Evolutionary conservation across 2,113 vertebrate species (phyloP), one percentile per base, ranked within the genome.

Genomic region (Montifringilla adamsi): DNA sequence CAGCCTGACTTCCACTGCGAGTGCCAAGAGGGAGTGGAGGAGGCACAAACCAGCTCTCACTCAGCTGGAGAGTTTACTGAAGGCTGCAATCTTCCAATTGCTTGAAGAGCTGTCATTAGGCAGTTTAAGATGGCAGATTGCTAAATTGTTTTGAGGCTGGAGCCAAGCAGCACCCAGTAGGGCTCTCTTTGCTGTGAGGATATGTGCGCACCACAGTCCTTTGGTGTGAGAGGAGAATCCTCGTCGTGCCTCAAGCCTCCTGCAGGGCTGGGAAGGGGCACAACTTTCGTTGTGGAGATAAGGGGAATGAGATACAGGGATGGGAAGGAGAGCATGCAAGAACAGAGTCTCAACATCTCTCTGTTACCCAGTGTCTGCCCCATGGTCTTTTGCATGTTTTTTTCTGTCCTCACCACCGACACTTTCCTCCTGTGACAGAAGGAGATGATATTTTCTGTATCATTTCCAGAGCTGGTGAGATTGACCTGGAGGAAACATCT

Each of bases 91-190:
- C 95, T 96, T 96, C 93, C 92, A 81, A 87, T 97, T 97, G 95
- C 94, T 88, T 86, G 52, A 94, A 96, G 92, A 94, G 95, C 84
- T 96, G 90, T 95, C 92, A 95, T 96, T 96, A 96, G 60, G 24
- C 44, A 87, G 90, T 88, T 95, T 96, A 96, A 95, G 92, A 95
- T 92, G 82, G 73, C 68, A 96, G 94, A 95, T 78, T 94, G 83
- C 69, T 93, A 68, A 96, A 97, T 89, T 88, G 80, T 76, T 89
- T 56, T 16, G 64, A 77, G 41, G 63, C 53, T 90, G 93, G 83
- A 92, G 90, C 92, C 85, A 90, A 90, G 83, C 82, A 89, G 79
- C 47, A 37, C 79, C 91, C 58, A 88, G 44, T 7, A 68, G 64
- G 56, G 60, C 53, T 31, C 62, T 92, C 59, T 84, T 58, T 67